Conservation (phyloP, 64 coral and sea anemone genomes). For the Hydrozoanthus tunicans region DNA sequence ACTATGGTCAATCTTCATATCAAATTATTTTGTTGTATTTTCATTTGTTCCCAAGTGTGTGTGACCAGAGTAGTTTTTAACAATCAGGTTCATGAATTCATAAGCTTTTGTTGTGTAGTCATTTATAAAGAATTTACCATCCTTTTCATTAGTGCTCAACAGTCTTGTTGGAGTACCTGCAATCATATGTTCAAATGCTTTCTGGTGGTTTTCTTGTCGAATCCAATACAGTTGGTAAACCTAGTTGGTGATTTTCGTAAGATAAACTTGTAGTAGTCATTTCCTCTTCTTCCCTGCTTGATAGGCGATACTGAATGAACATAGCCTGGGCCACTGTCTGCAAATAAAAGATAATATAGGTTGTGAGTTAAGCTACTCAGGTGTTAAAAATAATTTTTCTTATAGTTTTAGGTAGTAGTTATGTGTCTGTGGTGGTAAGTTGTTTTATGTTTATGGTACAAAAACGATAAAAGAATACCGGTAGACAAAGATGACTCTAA, state of each 20-base stretch:
- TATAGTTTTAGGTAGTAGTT: neutral
- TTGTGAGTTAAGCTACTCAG: slow-evolving; percentile 13
- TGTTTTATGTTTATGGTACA: neutral
- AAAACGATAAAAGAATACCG: neutral
- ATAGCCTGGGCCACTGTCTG: slow-evolving; percentile 50
- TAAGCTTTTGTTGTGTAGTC: slow-evolving; percentile 37
- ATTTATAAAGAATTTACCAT: slow-evolving; percentile 17
- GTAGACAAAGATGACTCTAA: neutral
- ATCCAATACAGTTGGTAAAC: slow-evolving; percentile 48
- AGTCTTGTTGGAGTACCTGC: slow-evolving; percentile 10
- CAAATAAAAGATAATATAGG: slow-evolving; percentile 13
- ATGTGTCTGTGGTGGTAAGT: neutral
- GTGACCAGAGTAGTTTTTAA: slow-evolving; percentile 44
- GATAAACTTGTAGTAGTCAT: slow-evolving; percentile 47
- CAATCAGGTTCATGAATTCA: slow-evolving; percentile 30
- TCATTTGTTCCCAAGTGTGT: slow-evolving; percentile 38
- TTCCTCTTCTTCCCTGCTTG: slow-evolving; percentile 50
- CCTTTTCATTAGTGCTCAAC: slow-evolving; percentile 34
- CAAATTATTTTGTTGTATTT: slow-evolving; percentile 41
- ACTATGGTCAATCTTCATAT: slow-evolving; percentile 27
- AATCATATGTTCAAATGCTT: slow-evolving; percentile 24
- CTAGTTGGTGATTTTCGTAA: slow-evolving; percentile 39
- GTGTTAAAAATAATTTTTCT: neutral
- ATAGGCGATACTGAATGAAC: slow-evolving; percentile 55
- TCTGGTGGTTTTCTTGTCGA: slow-evolving; percentile 34